Evolutionary conservation across 2,797 vertebrate species (phyloP).

Genomic region (Myotis pilosus): DNA sequence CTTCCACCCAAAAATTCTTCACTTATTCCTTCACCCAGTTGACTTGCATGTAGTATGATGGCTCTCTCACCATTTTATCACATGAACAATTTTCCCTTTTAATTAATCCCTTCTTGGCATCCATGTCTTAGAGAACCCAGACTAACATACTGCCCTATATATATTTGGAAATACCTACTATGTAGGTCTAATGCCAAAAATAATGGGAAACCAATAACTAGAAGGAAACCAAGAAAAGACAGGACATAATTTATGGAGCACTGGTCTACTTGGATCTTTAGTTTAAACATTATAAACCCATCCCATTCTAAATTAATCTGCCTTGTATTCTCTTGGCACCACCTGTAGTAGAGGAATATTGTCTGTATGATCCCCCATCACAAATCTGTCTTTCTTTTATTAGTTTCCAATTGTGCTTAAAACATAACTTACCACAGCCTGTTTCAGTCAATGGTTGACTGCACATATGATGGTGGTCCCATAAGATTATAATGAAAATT

Average conservation of each 20-base stretch:
- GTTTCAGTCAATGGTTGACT: not conserved
- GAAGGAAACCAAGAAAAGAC: not conserved
- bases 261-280: not conserved
- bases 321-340: not conserved
- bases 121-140: not conserved
- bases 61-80: not conserved
- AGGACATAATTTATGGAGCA: not conserved
- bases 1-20: not conserved
- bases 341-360: not conserved
- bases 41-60: not conserved
- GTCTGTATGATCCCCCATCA: not conserved
- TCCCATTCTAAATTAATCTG: constrained; percentile 1
- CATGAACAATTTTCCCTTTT: not conserved
- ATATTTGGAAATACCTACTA: not conserved
- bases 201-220: not conserved
- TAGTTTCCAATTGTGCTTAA: not conserved
- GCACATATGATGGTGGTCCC: not conserved
- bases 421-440: not conserved
- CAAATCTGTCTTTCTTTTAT: not conserved
- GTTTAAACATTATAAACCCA: not conserved
- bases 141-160: not conserved
- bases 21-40: not conserved
- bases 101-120: not conserved
- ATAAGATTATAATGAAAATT: not conserved
- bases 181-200: not conserved